Percentiles rank a stretch among this genome's conserved stretches.
These are phyloP conservation scores for Diloba caeruleocephala DNA, from an alignment of 2,888 invertebrate genomes.

Conservation along the genomic window DNA sequence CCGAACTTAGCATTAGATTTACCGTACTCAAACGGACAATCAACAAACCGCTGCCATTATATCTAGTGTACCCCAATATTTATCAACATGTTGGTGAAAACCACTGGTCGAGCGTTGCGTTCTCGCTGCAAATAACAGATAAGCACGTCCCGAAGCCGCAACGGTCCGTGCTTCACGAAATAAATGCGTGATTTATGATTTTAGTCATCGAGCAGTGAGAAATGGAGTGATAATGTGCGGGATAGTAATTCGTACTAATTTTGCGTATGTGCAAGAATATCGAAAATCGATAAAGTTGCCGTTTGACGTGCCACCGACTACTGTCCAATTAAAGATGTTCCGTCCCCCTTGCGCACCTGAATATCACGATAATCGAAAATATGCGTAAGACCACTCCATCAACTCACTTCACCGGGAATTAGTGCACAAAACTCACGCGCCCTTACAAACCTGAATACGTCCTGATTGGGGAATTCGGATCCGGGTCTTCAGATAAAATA, in stretches of 20 bases:
- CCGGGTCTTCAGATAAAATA: constrained; percentile 58
- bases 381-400: constrained; percentile 9
- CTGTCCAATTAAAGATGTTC: background rate
- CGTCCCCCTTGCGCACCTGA: background rate
- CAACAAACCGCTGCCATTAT: constrained; percentile 57
- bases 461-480: constrained; percentile 65
- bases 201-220: constrained; percentile 44
- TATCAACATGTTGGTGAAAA: constrained; percentile 80
- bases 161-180: constrained; percentile 78
- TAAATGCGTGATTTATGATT: constrained; percentile 87
- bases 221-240: constrained; percentile 11
- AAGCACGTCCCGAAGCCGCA: constrained; percentile 83
- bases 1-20: constrained; percentile 59
- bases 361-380: background rate
- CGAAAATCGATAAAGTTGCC: no score
- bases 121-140: constrained; percentile 84
- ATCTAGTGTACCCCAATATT: constrained; percentile 73
- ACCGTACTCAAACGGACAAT: constrained; percentile 54
- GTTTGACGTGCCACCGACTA: no score
- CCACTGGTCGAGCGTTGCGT: constrained; percentile 67
- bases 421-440: constrained; percentile 63
- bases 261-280: no score
- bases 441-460: constrained; percentile 54
- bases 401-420: background rate
- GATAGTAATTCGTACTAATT: no score